Percentiles rank a stretch among this genome's conserved stretches.
phyloP scores from a whole-genome alignment of 2,113 vertebrate species.

The Antigone vipio region DNA sequence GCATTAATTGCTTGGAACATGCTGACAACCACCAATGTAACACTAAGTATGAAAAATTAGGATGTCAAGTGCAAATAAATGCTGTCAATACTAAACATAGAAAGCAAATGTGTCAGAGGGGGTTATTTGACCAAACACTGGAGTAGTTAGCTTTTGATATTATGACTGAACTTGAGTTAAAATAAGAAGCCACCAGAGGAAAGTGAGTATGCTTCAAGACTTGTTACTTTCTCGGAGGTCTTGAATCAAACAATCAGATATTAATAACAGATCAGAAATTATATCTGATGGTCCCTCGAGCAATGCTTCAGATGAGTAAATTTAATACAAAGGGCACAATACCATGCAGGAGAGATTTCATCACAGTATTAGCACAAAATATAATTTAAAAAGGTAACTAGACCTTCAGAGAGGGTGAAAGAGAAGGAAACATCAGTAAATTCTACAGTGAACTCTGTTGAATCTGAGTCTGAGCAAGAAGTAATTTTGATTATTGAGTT shows the following conservation, averaged over 20 bases:
- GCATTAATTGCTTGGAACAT: not conserved
- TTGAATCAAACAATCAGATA: not conserved
- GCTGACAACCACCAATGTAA: not conserved
- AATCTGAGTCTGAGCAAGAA: not conserved
- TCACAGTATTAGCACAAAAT: not conserved
- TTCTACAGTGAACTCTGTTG: not conserved
- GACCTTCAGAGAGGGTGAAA: not conserved
- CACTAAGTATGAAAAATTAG: conserved; percentile 11
- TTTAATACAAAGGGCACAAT: not conserved
- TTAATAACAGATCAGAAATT: not conserved
- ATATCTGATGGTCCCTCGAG: not conserved
- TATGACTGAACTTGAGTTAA: not conserved
- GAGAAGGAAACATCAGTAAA: not conserved
- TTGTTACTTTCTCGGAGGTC: not conserved
- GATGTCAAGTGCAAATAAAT: not conserved
- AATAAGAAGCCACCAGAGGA: not conserved
- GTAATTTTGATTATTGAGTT: conserved; percentile 8
- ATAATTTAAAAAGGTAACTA: not conserved
- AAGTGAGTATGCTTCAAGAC: not conserved
- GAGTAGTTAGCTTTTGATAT: not conserved
- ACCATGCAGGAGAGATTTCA: not conserved
- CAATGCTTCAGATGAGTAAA: not conserved
- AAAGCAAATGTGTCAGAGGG: not conserved
- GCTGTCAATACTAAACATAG: not conserved
- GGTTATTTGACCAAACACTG: not conserved